Evolutionary conservation across 2,797 vertebrate genomes (phyloP), one percentile per base, ranked within the genome.

Genomic region (Enteromius thamalakanensis): DNA sequence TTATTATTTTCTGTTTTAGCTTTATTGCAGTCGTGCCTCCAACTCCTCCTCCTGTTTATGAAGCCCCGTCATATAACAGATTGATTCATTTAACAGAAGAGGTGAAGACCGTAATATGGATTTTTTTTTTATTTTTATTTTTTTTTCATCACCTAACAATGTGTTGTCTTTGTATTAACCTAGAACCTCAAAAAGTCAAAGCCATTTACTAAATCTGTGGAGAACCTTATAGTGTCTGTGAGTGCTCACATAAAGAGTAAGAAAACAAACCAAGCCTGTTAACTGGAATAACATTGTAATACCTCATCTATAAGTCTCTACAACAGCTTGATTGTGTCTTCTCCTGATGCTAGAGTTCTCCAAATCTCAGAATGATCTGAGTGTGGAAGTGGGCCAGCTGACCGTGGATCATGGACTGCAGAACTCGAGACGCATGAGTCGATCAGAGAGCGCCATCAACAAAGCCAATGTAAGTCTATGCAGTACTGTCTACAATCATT

Each of bases 331-430:
- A 80, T 71, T 45, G 19, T 42, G n/a, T 65, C 6, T 51, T 58
- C 84, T 49, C 82, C 14, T 68, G 1, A 0, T 84, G 88, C 85
- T 89, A 99, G 97, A 96, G 85, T 93, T 97, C 55, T 98, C 97
- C 6, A 95, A 91, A 58, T 98, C 97, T 86, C 97, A 98, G 89
- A 96, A 94, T 51, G 97, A 99, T n/a, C 89, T 98, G 92, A 88
- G 87, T 26, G 92, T 86, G 49, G 95, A 95, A 82, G 90, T 86
- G 76, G 26, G 47, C 11, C 90, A 93, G 65, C 94, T 95, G 32
- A 93, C 90, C 1, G 92, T 93, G 0, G 84, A 91, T 62, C 86
- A 85, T 79, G 78, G 53, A 7, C 26, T 2, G 87, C 42, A 87
- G 58, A 17, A 87, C 42, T 19, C 58, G 87, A 91, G 90, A 76